Conservation (phyloP, 2,797 vertebrate species). For the Oceanodroma leucorhoa region DNA sequence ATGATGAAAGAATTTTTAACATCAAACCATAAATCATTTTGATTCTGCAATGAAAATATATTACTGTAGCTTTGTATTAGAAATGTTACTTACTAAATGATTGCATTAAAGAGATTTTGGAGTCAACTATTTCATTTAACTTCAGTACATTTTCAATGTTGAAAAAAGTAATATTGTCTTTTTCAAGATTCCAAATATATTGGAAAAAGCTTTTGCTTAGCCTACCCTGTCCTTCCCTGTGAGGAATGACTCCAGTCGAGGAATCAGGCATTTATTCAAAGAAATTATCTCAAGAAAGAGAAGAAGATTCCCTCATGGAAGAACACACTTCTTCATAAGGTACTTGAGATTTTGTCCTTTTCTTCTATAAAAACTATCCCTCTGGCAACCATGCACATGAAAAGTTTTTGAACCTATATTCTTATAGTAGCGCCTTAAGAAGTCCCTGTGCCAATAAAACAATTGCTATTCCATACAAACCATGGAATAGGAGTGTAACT, state of each 20-base stretch:
- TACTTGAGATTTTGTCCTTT: background rate
- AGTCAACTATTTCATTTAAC: background rate
- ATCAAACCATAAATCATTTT: background rate
- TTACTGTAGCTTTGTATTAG: background rate
- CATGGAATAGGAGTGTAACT: background rate
- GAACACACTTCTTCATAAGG: background rate
- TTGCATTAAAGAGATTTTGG: background rate
- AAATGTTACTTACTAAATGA: background rate
- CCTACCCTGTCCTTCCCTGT: background rate
- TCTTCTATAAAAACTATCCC: background rate
- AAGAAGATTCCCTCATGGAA: background rate
- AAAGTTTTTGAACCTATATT: background rate
- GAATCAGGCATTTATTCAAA: background rate
- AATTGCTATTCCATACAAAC: background rate
- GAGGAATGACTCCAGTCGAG: background rate
- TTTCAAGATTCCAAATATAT: background rate
- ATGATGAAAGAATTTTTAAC: background rate
- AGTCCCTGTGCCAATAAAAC: background rate
- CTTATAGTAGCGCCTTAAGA: background rate
- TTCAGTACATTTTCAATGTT: background rate
- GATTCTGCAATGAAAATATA: background rate
- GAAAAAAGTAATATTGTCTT: background rate
- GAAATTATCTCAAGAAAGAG: background rate
- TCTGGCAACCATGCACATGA: background rate
- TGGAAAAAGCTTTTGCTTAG: background rate